phyloP scores from a whole-genome alignment of 2,113 vertebrate genomes.

The Cololabis saira region DNA sequence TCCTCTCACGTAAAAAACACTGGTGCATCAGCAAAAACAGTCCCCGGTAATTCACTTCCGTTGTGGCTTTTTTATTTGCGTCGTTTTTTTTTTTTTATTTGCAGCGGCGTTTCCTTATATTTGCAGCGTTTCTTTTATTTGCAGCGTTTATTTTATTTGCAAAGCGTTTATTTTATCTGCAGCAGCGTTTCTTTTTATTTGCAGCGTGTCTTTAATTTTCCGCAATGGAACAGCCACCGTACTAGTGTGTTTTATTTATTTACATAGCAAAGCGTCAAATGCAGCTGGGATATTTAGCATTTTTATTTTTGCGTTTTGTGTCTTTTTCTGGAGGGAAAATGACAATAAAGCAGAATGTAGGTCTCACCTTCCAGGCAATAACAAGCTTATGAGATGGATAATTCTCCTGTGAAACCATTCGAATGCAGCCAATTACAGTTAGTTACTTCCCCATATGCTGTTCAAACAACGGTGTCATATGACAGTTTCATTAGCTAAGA shows the following conservation, averaged over 20 bases:
- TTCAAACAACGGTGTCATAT: slow-evolving; percentile 71
- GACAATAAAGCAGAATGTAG: slow-evolving; percentile 67
- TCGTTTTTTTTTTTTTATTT: too few relatives aligned
- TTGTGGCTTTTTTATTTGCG: too few relatives aligned
- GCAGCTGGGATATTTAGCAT: slow-evolving; percentile 39
- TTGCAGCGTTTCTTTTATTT: too few relatives aligned
- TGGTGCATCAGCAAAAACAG: too few relatives aligned
- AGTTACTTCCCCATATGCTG: slow-evolving; percentile 62
- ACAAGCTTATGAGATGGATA: slow-evolving; percentile 75
- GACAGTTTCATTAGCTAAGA: slow-evolving; percentile 83
- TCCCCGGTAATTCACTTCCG: too few relatives aligned
- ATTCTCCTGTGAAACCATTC: slow-evolving; percentile 65
- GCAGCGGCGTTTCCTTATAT: too few relatives aligned
- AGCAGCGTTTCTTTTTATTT: too few relatives aligned
- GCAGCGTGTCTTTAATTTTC: too few relatives aligned
- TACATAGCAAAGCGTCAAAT: slow-evolving; percentile 28
- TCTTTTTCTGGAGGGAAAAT: slow-evolving; percentile 56
- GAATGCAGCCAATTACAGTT: slow-evolving; percentile 72
- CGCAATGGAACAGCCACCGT: too few relatives aligned
- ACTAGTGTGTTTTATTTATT: slow-evolving; percentile 42
- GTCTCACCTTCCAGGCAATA: slow-evolving; percentile 70
- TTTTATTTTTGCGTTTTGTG: slow-evolving; percentile 54
- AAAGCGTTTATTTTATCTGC: too few relatives aligned
- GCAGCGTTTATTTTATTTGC: too few relatives aligned
- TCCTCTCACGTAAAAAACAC: too few relatives aligned